These are phyloP conservation scores for Iguana delicatissima DNA, from an alignment of 2,797 vertebrate species.

Conservation along the genomic window DNA sequence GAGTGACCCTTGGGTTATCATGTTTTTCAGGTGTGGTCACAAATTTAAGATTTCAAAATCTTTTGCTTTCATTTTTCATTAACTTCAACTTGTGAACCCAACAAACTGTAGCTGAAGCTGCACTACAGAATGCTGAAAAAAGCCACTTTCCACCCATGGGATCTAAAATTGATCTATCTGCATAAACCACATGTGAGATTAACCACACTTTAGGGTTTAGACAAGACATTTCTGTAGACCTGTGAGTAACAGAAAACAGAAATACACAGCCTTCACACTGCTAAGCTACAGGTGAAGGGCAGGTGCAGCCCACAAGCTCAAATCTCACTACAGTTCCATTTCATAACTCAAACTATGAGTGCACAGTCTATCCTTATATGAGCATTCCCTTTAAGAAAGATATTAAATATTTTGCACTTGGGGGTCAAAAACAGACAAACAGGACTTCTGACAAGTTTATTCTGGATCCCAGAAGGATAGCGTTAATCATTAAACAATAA, in stretches of 20 bases:
- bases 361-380: not conserved
- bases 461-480: too few relatives aligned
- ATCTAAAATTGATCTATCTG: not conserved
- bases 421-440: too few relatives aligned
- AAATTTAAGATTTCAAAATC: too few relatives aligned
- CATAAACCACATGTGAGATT: not conserved
- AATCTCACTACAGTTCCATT: not conserved
- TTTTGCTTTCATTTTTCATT: not conserved
- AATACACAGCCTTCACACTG: not conserved
- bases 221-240: not conserved
- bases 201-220: not conserved
- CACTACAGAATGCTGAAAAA: not conserved
- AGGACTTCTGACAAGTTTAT: too few relatives aligned
- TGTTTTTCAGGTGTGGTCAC: too few relatives aligned
- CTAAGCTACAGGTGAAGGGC: not conserved
- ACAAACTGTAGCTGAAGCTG: not conserved
- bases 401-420: not conserved
- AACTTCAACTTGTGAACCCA: not conserved
- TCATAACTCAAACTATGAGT: not conserved
- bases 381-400: too few relatives aligned
- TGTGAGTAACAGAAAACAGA: not conserved
- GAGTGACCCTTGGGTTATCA: not conserved
- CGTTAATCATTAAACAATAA: too few relatives aligned
- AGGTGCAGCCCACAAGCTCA: not conserved
- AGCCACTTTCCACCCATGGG: not conserved